Evolutionary conservation across 2,888 invertebrate genomes (phyloP), one percentile per base, ranked within the genome.

Genomic region (Stenichneumon culpator): DNA sequence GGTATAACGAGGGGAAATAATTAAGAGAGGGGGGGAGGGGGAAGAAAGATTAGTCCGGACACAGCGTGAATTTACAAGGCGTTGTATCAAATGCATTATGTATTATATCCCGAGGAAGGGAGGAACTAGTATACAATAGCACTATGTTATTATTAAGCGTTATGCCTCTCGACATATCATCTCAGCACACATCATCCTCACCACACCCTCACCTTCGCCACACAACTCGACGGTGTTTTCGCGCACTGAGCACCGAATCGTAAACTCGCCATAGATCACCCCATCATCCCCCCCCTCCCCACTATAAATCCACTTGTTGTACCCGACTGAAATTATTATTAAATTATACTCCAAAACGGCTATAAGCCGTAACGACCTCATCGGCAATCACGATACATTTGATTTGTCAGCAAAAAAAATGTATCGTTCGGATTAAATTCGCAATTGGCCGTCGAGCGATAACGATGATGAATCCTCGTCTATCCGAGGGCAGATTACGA

Each of bases 151-250:
- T 86, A 87, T 89, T 89, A 88, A 89, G 86, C 73, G 83, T 88
- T 73, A 83, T 82, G 86, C 87, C 79, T 88, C 88, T 86, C 83
- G 65, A 89, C 89, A 86, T 90, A 89, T 91, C 90, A 90, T 87
- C 87, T 87, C 87, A 88, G 83, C 89, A 88, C 88, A 88, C 86
- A 87, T 70, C 89, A 88, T 72, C 44, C 68, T 75, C 65, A 81
- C 47, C 39, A 81, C 77, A 82, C 52, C 72, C 19, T 60, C 47
- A 52, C 52, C 25, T 32, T 36, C 52, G 22, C 3, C 44, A 47
- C 44, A 47, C 44, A 11, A 47, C 3, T 47, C 44, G 16, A 47
- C 70, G 72, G 83, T 81, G 81, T 81, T 52, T 82, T n/a, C 14
- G 28, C 79, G 68, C 81, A 81, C 63, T 39, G 67, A 67, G 74